phyloP scores from a whole-genome alignment of 2,888 invertebrate species.

The Himalopsyche kuldschensis region DNA sequence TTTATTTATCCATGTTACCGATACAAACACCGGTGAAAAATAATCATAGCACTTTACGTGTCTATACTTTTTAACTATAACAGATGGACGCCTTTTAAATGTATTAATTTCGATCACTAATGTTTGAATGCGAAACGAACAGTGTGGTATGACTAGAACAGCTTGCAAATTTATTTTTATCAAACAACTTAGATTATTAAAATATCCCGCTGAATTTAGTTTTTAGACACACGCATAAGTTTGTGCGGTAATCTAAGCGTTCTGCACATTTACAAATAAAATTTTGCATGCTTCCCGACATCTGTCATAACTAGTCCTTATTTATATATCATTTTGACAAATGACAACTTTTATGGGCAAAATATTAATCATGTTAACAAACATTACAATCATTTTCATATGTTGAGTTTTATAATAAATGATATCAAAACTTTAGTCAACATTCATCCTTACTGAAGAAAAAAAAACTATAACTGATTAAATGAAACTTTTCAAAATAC shows the following conservation, averaged over 20 bases:
- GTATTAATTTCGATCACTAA: neutral
- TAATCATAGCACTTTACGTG: neutral
- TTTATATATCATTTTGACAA: neutral
- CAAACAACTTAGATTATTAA: neutral
- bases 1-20: conserved; percentile 2
- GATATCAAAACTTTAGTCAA: conserved; percentile 35
- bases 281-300: conserved; percentile 30
- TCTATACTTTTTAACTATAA: neutral
- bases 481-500: neutral
- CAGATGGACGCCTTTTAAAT: neutral
- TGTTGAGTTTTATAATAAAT: neutral
- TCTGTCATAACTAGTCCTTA: conserved; percentile 2
- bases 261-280: conserved; percentile 5
- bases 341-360: neutral
- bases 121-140: neutral
- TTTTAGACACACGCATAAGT: neutral
- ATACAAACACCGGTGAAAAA: neutral
- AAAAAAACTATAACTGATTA: neutral
- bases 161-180: neutral
- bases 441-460: conserved; percentile 33
- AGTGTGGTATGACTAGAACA: neutral
- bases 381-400: neutral
- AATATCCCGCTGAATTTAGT: neutral
- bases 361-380: neutral
- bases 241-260: neutral